phyloP scores from a whole-genome alignment of 2,113 vertebrate species.

The Anser cygnoides region DNA sequence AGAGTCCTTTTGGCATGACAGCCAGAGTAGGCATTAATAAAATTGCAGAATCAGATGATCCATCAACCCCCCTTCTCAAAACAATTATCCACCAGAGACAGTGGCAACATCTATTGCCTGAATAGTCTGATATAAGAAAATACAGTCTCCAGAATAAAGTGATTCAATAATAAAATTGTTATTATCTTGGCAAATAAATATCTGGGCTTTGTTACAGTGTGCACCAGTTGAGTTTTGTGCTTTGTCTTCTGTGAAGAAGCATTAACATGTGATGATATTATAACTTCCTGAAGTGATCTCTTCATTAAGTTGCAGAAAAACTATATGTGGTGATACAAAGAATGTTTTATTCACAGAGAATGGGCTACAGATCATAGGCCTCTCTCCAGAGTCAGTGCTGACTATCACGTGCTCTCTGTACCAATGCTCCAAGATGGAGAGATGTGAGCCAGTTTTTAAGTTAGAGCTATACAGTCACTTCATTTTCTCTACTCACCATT shows the following conservation, averaged over 20 bases:
- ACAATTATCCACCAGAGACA: background rate
- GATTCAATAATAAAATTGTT: background rate
- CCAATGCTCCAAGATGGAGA: background rate
- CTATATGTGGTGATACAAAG: background rate
- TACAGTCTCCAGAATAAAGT: background rate
- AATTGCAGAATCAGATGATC: background rate
- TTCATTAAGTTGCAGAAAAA: conserved; percentile 22
- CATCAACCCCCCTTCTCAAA: background rate
- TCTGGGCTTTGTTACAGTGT: background rate
- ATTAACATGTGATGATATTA: conserved; percentile 25
- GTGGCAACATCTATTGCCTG: background rate
- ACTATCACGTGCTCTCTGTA: conserved; percentile 52
- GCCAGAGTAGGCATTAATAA: background rate
- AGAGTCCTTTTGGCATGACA: background rate
- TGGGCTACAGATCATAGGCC: background rate
- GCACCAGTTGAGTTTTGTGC: background rate
- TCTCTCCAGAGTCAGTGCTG: background rate
- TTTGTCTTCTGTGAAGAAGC: conserved; percentile 28
- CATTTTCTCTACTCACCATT: background rate
- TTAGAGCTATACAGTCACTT: background rate
- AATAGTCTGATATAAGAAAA: background rate
- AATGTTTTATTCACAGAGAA: background rate
- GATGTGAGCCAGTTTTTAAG: background rate
- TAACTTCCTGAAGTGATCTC: conserved; percentile 40
- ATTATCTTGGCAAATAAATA: background rate